Evolutionary conservation across 2,888 invertebrate genomes (phyloP), one percentile per base, ranked within the genome.

Genomic region (Branchipolynoe longqiensis): DNA sequence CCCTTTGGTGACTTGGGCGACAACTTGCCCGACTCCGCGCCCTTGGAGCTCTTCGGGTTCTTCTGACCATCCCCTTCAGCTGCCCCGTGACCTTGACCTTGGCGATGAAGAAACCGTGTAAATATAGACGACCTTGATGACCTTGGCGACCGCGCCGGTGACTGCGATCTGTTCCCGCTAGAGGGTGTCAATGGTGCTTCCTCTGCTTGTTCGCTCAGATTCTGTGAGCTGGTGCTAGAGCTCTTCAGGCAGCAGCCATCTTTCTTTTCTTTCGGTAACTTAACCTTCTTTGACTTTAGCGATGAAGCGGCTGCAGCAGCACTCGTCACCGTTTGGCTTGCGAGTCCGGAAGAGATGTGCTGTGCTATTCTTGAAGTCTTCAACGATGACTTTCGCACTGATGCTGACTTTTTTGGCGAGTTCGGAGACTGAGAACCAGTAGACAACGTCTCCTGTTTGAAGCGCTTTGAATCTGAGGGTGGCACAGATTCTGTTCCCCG

Each of bases 151-250:
- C 54, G 25, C 6, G 69, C 38, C 14, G 69, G 69, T 48, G 48
- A 48, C 36, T 33, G 69, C 58, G 22, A 4, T n/a, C n/a, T n/a
- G 22, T 8, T 18, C 8, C 48, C 48, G 48, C 48, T 48, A 48
- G 48, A 48, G 3, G 62, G 28, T 12, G 28, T 62, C 28, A 31
- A n/a, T 4, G n/a, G 12, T 4, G 28, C 62, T 12, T 12, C 6
- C 6, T 25, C 31, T 1, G 73, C 22, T 25, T 78, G 78, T 6
- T 78, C 78, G 3, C 1, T 1, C 2, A 78, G 78, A 18, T 25
- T 78, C 48, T 78, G 78, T 12, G 48, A 78, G 28, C 78, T 78
- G 28, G 78, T 78, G 25, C 78, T 78, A 48, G 78, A 78, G 28
- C 48, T 48, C 31, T 48, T 41, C 28, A 78, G 48, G 28, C 78